Evolutionary conservation across 2,113 vertebrate species (phyloP), one percentile per base, ranked within the genome.

Genomic region (Corythoichthys haematopterus): DNA sequence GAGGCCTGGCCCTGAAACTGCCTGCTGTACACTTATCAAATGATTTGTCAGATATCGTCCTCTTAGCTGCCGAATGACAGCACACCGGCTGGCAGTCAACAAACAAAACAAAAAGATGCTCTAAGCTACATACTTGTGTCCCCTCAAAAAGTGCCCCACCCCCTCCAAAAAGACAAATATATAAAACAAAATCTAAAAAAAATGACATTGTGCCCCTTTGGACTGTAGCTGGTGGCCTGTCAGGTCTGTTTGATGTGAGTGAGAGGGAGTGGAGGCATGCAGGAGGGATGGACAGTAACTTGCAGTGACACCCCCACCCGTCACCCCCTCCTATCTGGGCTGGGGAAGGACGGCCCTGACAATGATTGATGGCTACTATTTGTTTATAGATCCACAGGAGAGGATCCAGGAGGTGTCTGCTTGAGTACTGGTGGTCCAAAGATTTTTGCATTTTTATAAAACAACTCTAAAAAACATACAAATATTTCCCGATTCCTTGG

Each of bases 301-400:
- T 91, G 91, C 94, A 93, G 91, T 96, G 95, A 97, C 96, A 97
- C 90, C 93, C 93, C 96, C 96, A 97, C 89, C 93, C 93, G 92
- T 94, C 94, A 93, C 93, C 93, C 91, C 92, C 91, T 91, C 94
- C 93, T 92, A 91, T 95, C 93, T 93, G 90, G 89, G 90, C 92
- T 91, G 91, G 92, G 88, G 88, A 92, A 91, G 92, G 92, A 92
- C 87, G 91, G 89, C 90, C 93, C 92, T 96, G 95, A 95, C 95
- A 94, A 93, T 97, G 96, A 98, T 92, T 96, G 95, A 97, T 94
- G 93, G 93, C 93, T 93, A 93, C 91, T 95, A 92, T 92, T 94
- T 94, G 92, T 93, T 94, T 93, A 94, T 87, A 92, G 93, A 94
- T 92, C 93, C 70, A 80, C 87, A 89, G 50, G 72, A 82, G 68